Base-by-base conservation (phyloP, 2,797 vertebrate genomes). In the Gymnothorax reevesii region DNA sequence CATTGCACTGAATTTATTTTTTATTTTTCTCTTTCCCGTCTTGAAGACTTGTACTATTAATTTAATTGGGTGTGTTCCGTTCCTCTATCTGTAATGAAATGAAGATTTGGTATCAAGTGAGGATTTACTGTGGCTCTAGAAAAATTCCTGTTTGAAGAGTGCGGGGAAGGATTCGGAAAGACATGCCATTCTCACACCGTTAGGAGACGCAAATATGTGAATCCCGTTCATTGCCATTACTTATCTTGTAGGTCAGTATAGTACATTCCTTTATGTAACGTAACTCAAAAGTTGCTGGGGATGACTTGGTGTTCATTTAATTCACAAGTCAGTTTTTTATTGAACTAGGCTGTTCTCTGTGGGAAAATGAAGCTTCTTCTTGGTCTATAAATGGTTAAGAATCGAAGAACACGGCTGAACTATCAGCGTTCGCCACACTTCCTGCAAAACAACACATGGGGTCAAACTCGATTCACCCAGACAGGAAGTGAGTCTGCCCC, bases 371-470 rank as follows among this genome's bases (percentile, higher is more conserved):
- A 12, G 27, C 9, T 3, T 73, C 25, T 42, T 42, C 42, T 52
- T 33, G 59, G 42, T 52, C 83, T 9, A 13, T 5, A 7, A 13
- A 3, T 27, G 59, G 83, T 84, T 84, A 84, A 84, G 42, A 42
- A 62, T 25, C 13, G 52, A 15, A 80, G 49, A 52, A 55, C 82
- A 75, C 54, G 66, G 22, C 49, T 27, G 9, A 25, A 27, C 84
- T 57, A 71, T 57, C 84, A 55, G 57, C 17, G 71, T 54, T 71
- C 59, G 62, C 69, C 84, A 71, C 33, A 62, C 69, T 85, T 85
- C 84, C 84, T 85, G 84, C 66, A 85, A 85, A 85, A 85, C 84
- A 85, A 55, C 84, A 66, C 54, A 52, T 33, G 27, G 83, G 60
- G 64, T 52, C 54, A 52, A 85, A 69, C 64, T 27, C 64, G 27